Percentiles rank a stretch among this genome's conserved stretches.
Conservation (phyloP, 2,888 invertebrate genomes). For the Crioceris asparagi region DNA sequence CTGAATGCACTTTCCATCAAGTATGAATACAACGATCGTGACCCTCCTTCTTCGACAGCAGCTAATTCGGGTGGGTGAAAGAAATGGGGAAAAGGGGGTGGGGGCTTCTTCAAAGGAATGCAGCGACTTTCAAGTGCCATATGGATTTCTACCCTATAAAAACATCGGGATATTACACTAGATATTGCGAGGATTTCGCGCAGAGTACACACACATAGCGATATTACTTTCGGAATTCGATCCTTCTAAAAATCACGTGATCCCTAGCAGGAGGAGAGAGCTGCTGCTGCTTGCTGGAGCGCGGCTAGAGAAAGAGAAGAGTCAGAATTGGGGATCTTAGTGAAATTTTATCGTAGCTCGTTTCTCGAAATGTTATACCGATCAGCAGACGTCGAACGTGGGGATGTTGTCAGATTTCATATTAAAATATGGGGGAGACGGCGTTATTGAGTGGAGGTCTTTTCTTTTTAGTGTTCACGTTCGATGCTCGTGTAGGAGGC, state of each 20-base stretch:
- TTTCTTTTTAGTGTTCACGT: no score
- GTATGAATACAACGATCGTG: no score
- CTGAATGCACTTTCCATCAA: no score
- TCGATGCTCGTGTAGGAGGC: no score
- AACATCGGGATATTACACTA: slow-evolving; percentile 30
- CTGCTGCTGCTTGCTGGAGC: no score
- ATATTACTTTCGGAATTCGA: slow-evolving; percentile 32
- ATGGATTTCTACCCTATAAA: slow-evolving; percentile 29
- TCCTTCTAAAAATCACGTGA: slow-evolving; percentile 20
- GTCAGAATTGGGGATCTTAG: slow-evolving; percentile 16
- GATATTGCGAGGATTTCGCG: slow-evolving; percentile 32
- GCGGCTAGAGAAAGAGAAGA: no score
- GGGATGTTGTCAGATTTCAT: no score
- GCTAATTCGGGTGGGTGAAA: no score
- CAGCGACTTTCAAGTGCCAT: slow-evolving; percentile 17
- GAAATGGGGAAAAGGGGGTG: background rate
- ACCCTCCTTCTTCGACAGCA: no score
- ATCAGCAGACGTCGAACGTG: slow-evolving; percentile 5
- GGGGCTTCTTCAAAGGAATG: background rate
- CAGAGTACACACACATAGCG: slow-evolving; percentile 30
- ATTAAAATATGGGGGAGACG: no score
- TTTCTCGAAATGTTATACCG: slow-evolving; percentile 11
- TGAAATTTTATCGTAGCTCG: slow-evolving; percentile 18
- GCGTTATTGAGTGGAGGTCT: no score
- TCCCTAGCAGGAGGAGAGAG: no score